These are phyloP conservation scores for Idaea aversata DNA, from an alignment of 2,888 invertebrate species.

Conservation along the genomic window DNA sequence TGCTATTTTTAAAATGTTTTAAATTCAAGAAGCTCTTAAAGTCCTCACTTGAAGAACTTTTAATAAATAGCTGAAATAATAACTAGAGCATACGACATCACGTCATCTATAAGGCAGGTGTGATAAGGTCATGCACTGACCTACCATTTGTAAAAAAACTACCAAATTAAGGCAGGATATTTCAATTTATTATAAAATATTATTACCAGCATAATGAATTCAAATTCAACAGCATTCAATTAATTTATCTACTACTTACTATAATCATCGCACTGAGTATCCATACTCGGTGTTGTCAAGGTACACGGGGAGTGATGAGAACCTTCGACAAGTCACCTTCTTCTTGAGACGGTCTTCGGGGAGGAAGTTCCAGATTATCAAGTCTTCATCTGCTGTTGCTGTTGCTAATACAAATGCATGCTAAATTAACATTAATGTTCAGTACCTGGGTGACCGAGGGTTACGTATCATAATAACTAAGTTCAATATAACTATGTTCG, in stretches of 20 bases:
- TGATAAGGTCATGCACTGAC: too few species aligned
- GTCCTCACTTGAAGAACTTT: too few species aligned
- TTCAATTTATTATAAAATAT: conserved; percentile 3
- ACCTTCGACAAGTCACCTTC: conserved; percentile 39
- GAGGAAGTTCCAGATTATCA: conserved; percentile 74
- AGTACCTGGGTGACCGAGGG: too few species aligned
- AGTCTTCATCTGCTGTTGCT: conserved; percentile 68
- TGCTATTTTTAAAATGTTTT: too few species aligned
- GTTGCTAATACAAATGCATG: conserved; percentile 58
- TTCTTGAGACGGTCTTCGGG: conserved; percentile 55
- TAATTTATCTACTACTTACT: conserved; percentile 11
- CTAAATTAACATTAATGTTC: too few species aligned
- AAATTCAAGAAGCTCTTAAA: too few species aligned
- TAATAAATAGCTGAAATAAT: too few species aligned
- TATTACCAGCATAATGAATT: conserved; percentile 23
- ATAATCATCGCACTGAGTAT: conserved; percentile 42
- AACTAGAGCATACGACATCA: too few species aligned
- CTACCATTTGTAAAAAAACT: neutral
- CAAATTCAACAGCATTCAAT: conserved; percentile 8
- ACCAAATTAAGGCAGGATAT: neutral
- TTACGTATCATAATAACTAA: too few species aligned
- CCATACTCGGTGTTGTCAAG: conserved; percentile 51
- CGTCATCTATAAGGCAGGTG: too few species aligned
- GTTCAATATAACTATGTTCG: too few species aligned
- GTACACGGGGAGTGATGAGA: conserved; percentile 55